A percentile compares a stretch with the other conserved stretches of the same genome.
Conservation (phyloP, 2,113 vertebrate genomes). For the Campylorhamphus procurvoides region DNA sequence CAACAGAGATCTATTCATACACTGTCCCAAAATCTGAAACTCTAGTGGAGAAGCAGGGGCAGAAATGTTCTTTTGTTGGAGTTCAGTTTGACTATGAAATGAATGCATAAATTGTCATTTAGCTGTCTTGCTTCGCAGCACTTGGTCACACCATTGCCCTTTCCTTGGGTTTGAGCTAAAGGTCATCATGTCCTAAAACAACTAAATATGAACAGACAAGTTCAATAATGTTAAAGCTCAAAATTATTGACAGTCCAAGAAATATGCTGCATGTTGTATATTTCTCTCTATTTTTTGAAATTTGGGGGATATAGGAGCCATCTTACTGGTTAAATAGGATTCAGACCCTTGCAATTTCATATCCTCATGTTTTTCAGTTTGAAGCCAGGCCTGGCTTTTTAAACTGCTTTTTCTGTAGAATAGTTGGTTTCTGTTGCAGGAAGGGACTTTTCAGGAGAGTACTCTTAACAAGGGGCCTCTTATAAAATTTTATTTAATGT, state of each 20-base stretch:
- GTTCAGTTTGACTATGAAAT: not conserved
- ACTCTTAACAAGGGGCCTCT: not conserved
- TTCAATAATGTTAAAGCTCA: slow-evolving; percentile 17
- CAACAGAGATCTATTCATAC: not conserved
- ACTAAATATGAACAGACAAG: not conserved
- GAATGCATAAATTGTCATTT: not conserved
- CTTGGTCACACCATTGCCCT: not conserved
- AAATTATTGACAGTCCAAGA: not conserved
- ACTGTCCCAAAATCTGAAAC: not conserved
- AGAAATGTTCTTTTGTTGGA: not conserved
- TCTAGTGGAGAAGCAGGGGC: not conserved
- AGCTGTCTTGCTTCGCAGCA: not conserved
- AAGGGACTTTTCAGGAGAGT: not conserved
- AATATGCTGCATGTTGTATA: not conserved
- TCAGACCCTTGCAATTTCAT: not conserved
- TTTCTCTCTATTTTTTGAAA: not conserved
- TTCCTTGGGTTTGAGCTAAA: slow-evolving; percentile 13
- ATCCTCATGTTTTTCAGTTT: not conserved
- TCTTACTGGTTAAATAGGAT: not conserved
- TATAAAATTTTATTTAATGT: not conserved
- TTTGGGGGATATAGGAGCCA: not conserved
- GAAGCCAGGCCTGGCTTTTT: not conserved
- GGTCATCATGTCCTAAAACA: slow-evolving; percentile 3
- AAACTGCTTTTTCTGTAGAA: not conserved
- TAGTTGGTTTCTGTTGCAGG: not conserved